Base-by-base conservation (phyloP, 2,888 invertebrate species). In the Epistrophe eligans region DNA sequence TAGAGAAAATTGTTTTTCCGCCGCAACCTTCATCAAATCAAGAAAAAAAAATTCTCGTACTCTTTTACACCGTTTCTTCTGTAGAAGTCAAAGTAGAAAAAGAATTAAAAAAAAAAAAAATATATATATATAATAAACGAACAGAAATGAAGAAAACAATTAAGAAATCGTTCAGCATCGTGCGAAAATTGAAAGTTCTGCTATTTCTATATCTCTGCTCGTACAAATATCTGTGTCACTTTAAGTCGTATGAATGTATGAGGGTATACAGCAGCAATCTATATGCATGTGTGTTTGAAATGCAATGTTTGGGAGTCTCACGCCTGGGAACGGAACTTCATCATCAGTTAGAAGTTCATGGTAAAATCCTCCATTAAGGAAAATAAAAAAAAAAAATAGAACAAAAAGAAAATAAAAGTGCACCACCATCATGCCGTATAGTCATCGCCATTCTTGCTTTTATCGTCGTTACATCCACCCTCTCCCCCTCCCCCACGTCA, bases 101-200 rank as follows among this genome's bases (percentile, higher is more conserved):
- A 43, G 24, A 32, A 45, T 32, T 2, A 55, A 71, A 57, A 66
- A 11, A 3, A 64, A 77, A 77, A 60, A 73, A 24, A 35, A 60
- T 19, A 62, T n/a, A n/a, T n/a, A n/a, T n/a, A 38, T 40, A 10
- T 57, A 58, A 38, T 45, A 64, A 79, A 58, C 67, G 76, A 73
- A 74, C 58, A 48, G 71, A 82, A 81, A 74, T 82, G 77, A 83
- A 79, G 79, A 83, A 87, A 79, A 87, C 83, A 83, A 87, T 83
- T 87, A 83, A 79, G 87, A 83, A 87, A 83, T 77, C 76, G 82
- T 79, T 87, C 66, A 74, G 87, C 60, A 83, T 72, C 64, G 83
- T 87, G 83, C 79, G 87, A 87, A 83, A 87, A 87, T 79, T 83
- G 87, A 87, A 87, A 87, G 87, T 87, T 76, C 60, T 73, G 38